These are phyloP conservation scores for Sminthurides bifidus DNA, from an alignment of 1,140 invertebrate species.

Conservation along the genomic window DNA sequence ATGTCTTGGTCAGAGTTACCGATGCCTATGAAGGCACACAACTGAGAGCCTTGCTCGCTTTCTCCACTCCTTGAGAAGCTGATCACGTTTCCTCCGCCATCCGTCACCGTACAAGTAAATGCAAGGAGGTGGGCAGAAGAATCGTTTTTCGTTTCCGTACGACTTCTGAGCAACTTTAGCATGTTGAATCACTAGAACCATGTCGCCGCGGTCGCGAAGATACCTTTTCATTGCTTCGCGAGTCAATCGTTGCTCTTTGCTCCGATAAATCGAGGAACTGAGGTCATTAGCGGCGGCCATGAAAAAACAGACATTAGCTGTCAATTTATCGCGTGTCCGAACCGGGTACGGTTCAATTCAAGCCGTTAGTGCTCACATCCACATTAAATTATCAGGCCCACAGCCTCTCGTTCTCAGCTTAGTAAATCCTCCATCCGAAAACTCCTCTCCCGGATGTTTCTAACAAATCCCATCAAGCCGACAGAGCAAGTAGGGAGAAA, in stretches of 20 bases:
- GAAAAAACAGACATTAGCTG: neutral
- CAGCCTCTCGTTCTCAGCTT: too few relatives aligned
- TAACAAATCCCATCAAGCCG: too few relatives aligned
- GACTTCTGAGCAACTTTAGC: constrained; percentile 99
- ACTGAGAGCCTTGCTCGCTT: constrained; percentile 74
- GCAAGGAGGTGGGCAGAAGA: constrained; percentile 98
- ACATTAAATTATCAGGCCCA: too few relatives aligned
- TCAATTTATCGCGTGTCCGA: too few relatives aligned
- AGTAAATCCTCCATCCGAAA: too few relatives aligned
- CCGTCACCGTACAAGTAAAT: constrained; percentile 97
- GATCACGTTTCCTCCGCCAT: constrained; percentile 85
- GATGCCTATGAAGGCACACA: constrained; percentile 97
- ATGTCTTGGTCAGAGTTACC: constrained; percentile 98
- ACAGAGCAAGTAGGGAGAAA: too few relatives aligned
- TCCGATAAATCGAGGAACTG: constrained; percentile 52
- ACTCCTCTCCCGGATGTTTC: too few relatives aligned
- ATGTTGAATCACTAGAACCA: constrained; percentile 93
- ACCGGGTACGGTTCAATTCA: too few relatives aligned
- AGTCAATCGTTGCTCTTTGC: constrained; percentile 71
- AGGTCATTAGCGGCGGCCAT: constrained; percentile 23
- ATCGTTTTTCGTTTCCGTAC: constrained; percentile 98
- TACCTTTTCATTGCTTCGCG: constrained; percentile 94
- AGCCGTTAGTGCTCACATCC: too few relatives aligned
- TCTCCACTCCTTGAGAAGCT: constrained; percentile 78
- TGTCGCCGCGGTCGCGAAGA: constrained; percentile 81